Base-by-base conservation (phyloP, 2,797 vertebrate genomes). In the Poecilia velifera region DNA sequence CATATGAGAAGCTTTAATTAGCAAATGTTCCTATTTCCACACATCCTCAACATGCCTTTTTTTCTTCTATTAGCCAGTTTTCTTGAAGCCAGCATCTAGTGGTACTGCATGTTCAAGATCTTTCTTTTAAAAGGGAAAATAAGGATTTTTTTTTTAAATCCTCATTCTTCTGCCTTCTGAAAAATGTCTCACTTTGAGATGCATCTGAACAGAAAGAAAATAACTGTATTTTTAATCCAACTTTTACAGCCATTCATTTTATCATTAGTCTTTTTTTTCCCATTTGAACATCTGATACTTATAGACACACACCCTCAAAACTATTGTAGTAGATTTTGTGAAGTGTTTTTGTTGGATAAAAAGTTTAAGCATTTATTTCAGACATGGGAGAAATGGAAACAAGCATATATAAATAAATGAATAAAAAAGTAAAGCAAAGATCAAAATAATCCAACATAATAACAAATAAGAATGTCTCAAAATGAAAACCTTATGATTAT, bases 21-120 rank as follows among this genome's bases (percentile, higher is more conserved):
- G 39, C 2, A 43, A 43, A 70, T 70, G 66, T 41, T 39, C 18
- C 9, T 20, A 66, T 68, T 68, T 64, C 59, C 31, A 6, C 36
- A 68, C 39, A 2, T 12, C 1, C 4, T 13, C 55, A 31, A 13
- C 18, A 14, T 57, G 31, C 3, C 9, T 22, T 9, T 66, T 66
- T 64, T 31, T 12, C 3, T 9, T 22, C 18, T 2, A 39, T 25
- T 28, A 28, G 4, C 28, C 4, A 41, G 12, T 70, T 72, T 84
- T 62, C n/a, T 62, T 46, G 25, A 45, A 51, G 57, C 14, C 45
- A 59, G 22, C 51, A 1, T 45, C n/a, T 73, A 49, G 74, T 72
- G 78, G 68, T 82, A 55, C 51, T 45, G 74, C 77, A 76, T 36
- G 73, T 12, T 70, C 66, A 68, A 68, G 3, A 66, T 72, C 34